These are phyloP conservation scores for Thera britannica DNA, from an alignment of 2,888 invertebrate genomes.

Conservation along the genomic window DNA sequence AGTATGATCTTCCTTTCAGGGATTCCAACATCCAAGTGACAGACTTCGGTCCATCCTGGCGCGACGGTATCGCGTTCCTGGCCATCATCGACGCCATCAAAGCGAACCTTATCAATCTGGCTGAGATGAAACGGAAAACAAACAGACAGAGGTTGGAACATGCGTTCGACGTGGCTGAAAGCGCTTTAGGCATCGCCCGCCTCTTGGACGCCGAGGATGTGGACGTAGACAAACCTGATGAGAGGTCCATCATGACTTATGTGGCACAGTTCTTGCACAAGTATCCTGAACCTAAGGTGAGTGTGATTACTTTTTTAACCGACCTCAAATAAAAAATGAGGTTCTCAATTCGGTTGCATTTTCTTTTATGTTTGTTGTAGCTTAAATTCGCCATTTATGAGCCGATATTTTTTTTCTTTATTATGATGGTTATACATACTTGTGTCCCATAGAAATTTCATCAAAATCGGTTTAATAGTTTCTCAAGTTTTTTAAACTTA, in stretches of 20 bases:
- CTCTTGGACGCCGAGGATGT: slow-evolving; percentile 98
- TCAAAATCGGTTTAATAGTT: no score
- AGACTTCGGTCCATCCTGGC: slow-evolving; percentile 98
- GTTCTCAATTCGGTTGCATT: no score
- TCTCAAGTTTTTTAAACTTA: no score
- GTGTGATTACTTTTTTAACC: slow-evolving; percentile 10
- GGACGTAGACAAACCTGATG: slow-evolving; percentile 97
- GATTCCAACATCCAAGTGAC: slow-evolving; percentile 94
- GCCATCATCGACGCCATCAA: slow-evolving; percentile 98
- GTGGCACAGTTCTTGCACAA: slow-evolving; percentile 99
- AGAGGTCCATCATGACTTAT: slow-evolving; percentile 99
- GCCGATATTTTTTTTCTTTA: no score
- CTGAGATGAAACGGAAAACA: slow-evolving; percentile 89
- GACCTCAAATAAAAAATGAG: no score
- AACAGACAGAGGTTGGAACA: slow-evolving; percentile 94
- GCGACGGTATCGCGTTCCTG: slow-evolving; percentile 97
- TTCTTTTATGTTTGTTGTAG: no score
- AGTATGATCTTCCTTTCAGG: slow-evolving; percentile 73
- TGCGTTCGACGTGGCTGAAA: slow-evolving; percentile 97
- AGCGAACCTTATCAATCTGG: slow-evolving; percentile 95
- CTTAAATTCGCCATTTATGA: no score
- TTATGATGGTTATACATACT: no score
- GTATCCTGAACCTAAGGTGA: slow-evolving; percentile 93
- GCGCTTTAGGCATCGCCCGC: slow-evolving; percentile 94
- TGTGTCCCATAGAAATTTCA: no score